These are phyloP conservation scores for Paraplagusia blochii DNA, from an alignment of 2,113 vertebrate genomes.

Conservation along the genomic window DNA sequence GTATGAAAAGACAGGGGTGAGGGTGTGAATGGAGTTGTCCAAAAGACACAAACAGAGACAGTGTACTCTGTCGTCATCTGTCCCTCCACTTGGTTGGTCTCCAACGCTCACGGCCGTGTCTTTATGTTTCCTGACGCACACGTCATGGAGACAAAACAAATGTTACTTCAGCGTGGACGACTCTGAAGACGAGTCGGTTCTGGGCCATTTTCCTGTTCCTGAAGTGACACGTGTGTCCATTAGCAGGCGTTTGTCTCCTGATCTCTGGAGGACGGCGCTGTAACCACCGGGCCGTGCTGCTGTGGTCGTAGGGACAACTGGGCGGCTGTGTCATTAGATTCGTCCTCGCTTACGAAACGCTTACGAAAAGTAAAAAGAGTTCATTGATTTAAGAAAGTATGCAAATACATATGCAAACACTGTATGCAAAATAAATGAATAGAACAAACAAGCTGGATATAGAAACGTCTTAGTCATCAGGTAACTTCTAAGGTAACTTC, in stretches of 20 bases:
- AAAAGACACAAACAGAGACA: neutral
- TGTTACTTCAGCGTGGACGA: neutral
- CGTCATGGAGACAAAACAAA: no score
- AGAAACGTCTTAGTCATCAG: no score
- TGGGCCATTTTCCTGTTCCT: constrained; percentile 5
- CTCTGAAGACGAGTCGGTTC: constrained; percentile 3
- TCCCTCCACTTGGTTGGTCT: no score
- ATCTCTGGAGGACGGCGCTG: neutral
- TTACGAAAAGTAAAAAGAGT: no score
- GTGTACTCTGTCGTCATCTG: neutral
- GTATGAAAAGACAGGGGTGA: neutral
- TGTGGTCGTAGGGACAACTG: constrained; percentile 40
- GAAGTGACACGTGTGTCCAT: constrained; percentile 20
- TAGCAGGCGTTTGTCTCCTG: constrained; percentile 28
- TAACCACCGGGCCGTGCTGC: constrained; percentile 12
- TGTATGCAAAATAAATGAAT: no score
- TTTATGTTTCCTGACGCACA: no score
- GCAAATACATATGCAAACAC: no score
- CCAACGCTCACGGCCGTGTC: no score
- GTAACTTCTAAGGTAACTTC: no score
- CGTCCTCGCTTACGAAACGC: constrained; percentile 1
- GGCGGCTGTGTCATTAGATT: constrained; percentile 34
- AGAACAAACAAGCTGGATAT: no score
- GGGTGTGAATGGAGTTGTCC: neutral
- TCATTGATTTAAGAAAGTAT: no score